Evolutionary conservation across 2,888 invertebrate genomes (phyloP).

Genomic region (Lithophane socia): DNA sequence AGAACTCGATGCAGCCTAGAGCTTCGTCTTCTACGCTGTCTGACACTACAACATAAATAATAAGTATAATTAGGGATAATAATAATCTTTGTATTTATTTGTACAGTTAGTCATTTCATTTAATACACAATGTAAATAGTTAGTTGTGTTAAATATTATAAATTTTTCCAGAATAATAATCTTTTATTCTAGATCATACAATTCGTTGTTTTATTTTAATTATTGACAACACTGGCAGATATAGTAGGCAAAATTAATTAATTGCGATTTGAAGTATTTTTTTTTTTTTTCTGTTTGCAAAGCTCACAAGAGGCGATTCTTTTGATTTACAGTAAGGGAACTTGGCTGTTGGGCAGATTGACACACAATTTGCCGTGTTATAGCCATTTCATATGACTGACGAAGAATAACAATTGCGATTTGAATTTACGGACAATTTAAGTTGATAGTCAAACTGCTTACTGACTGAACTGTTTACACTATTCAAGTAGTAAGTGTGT

Average conservation of each 20-base stretch:
- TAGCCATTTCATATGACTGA: not conserved
- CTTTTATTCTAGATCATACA: not conserved
- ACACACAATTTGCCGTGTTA: not conserved
- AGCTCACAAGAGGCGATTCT: not conserved
- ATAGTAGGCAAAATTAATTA: not conserved
- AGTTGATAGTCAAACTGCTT: not conserved
- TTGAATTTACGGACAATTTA: not conserved
- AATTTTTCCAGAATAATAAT: too few species aligned
- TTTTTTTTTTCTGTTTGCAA: not conserved
- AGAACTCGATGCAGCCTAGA: conserved; percentile 96
- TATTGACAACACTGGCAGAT: not conserved
- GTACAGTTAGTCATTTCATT: too few species aligned
- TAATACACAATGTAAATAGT: too few species aligned
- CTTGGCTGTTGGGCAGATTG: not conserved
- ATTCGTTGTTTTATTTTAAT: not conserved
- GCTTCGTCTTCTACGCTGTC: conserved; percentile 96
- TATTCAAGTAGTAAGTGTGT: not conserved
- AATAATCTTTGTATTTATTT: too few species aligned
- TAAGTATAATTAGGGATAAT: not conserved
- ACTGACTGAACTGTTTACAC: not conserved
- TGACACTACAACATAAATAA: conserved; percentile 91
- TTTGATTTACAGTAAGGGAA: not conserved
- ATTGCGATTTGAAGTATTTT: too few species aligned
- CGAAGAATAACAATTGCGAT: not conserved
- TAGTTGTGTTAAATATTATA: too few species aligned